Percentiles rank a stretch among this genome's conserved stretches.
These are phyloP conservation scores for Cecidostiba fungosa DNA, from an alignment of 2,888 invertebrate genomes.

Conservation along the genomic window DNA sequence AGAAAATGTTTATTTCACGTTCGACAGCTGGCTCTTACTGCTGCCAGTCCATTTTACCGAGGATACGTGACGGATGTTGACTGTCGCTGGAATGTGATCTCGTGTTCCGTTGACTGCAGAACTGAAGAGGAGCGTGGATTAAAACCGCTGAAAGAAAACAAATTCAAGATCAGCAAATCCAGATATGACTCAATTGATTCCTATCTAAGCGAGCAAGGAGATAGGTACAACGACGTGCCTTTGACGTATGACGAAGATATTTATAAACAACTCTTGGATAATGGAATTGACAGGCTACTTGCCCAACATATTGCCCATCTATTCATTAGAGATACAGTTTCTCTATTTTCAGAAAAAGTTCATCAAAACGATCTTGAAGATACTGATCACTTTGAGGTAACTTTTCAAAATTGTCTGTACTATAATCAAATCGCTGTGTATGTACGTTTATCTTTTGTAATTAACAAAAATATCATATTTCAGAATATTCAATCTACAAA, in stretches of 20 bases:
- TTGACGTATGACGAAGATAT: constrained; percentile 92
- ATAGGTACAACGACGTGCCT: constrained; percentile 96
- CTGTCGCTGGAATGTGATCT: constrained; percentile 98
- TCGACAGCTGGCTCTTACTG: constrained; percentile 93
- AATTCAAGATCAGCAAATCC: constrained; percentile 94
- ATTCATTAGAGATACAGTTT: constrained; percentile 98
- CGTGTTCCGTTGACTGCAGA: constrained; percentile 97
- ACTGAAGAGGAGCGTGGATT: constrained; percentile 95
- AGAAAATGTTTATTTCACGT: constrained; percentile 71
- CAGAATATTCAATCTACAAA: constrained; percentile 99
- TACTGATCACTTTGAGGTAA: constrained; percentile 98
- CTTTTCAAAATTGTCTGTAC: not conserved
- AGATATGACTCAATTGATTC: constrained; percentile 99
- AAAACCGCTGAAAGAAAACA: constrained; percentile 86
- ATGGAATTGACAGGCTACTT: constrained; percentile 95
- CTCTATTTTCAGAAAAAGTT: constrained; percentile 96
- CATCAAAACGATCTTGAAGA: constrained; percentile 96
- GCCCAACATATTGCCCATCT: constrained; percentile 98
- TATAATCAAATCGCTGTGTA: not conserved
- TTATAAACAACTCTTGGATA: constrained; percentile 90
- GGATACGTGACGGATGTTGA: constrained; percentile 97
- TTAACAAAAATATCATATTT: constrained; percentile 64
- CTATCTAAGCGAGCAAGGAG: constrained; percentile 94
- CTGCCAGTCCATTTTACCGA: constrained; percentile 96
- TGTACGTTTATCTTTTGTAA: not conserved